Evolutionary conservation across 2,797 vertebrate species (phyloP).

Genomic region (Eurystomus glaucurus): DNA sequence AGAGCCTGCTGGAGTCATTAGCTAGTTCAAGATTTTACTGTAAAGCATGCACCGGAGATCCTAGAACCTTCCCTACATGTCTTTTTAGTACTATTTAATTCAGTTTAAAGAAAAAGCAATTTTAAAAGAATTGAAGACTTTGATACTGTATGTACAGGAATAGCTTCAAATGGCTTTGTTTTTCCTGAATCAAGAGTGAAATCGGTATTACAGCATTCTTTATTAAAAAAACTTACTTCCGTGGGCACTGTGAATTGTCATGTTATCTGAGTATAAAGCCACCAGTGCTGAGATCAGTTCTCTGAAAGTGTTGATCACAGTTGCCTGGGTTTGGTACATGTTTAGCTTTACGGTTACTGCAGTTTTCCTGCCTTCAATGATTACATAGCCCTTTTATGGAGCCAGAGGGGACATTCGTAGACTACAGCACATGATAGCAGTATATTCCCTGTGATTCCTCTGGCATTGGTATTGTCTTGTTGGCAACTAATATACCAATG

Average conservation of each 20-base stretch:
- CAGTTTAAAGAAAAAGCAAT: too few species aligned
- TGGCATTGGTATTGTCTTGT: neutral
- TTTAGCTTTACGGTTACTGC: neutral
- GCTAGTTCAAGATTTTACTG: neutral
- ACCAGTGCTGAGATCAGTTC: neutral
- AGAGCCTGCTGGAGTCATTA: neutral
- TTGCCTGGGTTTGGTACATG: neutral
- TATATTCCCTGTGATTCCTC: neutral
- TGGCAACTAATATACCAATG: neutral
- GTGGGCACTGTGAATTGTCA: neutral
- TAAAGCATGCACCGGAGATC: neutral
- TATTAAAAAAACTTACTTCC: neutral
- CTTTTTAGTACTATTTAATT: neutral
- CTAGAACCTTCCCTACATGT: neutral
- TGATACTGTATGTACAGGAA: neutral
- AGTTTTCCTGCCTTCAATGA: neutral
- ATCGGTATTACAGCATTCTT: neutral
- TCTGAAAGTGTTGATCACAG: neutral
- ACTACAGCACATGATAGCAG: neutral
- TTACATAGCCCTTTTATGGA: neutral
- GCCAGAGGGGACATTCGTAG: neutral
- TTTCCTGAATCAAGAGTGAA: neutral
- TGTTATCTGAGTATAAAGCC: neutral
- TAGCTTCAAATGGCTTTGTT: neutral
- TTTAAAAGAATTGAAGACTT: neutral